These are phyloP conservation scores for Punctoribates punctum DNA, from an alignment of 2,888 invertebrate species.

Conservation along the genomic window DNA sequence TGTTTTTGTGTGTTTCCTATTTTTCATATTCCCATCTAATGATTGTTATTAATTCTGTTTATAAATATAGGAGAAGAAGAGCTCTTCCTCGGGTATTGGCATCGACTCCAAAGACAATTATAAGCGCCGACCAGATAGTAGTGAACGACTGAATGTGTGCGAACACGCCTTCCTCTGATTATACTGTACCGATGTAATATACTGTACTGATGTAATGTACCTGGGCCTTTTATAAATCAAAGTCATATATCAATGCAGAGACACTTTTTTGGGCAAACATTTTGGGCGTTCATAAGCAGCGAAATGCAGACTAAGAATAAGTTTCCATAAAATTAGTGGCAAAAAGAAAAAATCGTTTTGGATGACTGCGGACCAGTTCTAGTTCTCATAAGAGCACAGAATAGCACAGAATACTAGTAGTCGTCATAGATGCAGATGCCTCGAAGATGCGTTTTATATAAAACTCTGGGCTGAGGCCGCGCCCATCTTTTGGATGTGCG, in stretches of 20 bases:
- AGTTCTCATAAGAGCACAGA: neutral
- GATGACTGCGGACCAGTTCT: constrained; percentile 28
- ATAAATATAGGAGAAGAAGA: constrained; percentile 21
- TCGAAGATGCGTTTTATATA: constrained; percentile 22
- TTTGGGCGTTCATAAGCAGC: neutral
- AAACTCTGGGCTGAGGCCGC: neutral
- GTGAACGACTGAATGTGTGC: neutral
- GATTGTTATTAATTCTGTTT: neutral
- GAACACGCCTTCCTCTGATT: constrained; percentile 31
- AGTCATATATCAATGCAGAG: neutral
- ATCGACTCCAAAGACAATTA: constrained; percentile 11
- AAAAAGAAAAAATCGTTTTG: neutral
- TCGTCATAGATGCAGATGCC: constrained; percentile 25
- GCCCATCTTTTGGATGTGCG: constrained; percentile 1
- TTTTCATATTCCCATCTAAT: neutral
- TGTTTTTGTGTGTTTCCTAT: constrained; percentile 5
- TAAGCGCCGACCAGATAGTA: neutral
- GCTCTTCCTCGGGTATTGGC: constrained; percentile 1
- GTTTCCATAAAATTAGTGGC: constrained; percentile 17
- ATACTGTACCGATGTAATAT: too few relatives aligned
- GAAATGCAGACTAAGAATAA: neutral
- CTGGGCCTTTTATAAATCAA: neutral
- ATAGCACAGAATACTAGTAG: neutral
- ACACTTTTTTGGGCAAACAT: constrained; percentile 15
- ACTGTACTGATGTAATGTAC: neutral